These are phyloP conservation scores for Rhinoderma darwinii DNA, from an alignment of 2,113 vertebrate genomes.

Conservation along the genomic window DNA sequence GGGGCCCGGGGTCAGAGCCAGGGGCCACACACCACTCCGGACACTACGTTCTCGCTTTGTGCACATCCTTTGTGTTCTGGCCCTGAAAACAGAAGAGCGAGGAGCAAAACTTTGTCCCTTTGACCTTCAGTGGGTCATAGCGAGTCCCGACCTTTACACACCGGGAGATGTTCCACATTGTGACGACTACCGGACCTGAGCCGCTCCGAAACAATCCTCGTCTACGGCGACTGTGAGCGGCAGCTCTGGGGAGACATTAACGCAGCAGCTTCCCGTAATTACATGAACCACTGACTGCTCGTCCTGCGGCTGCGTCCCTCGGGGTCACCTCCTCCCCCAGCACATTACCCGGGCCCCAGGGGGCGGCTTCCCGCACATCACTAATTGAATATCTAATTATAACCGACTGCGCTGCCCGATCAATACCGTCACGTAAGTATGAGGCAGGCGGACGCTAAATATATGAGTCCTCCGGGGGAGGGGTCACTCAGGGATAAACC, in stretches of 20 bases:
- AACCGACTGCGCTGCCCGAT: neutral
- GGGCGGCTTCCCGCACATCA: neutral
- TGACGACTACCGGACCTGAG: too few relatives aligned
- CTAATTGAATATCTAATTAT: neutral
- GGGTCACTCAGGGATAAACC: neutral
- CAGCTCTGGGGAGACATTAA: constrained; percentile 24
- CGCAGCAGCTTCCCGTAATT: constrained; percentile 6
- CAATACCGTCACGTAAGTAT: neutral
- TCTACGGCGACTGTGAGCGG: neutral
- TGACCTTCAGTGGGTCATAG: too few relatives aligned
- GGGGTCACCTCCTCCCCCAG: neutral
- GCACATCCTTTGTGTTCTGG: too few relatives aligned
- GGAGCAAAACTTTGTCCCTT: too few relatives aligned
- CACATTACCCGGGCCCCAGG: neutral
- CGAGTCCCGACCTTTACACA: too few relatives aligned
- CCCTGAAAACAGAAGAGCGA: too few relatives aligned
- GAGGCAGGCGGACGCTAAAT: neutral
- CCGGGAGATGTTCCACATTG: too few relatives aligned
- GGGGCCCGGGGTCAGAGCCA: too few relatives aligned
- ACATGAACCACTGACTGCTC: neutral
- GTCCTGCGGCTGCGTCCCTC: neutral
- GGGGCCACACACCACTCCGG: too few relatives aligned
- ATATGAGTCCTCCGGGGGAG: neutral
- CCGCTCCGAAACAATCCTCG: neutral
- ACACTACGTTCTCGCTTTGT: too few relatives aligned